Evolutionary conservation across 2,888 invertebrate species (phyloP).

Genomic region (Neuroscelio doddi): DNA sequence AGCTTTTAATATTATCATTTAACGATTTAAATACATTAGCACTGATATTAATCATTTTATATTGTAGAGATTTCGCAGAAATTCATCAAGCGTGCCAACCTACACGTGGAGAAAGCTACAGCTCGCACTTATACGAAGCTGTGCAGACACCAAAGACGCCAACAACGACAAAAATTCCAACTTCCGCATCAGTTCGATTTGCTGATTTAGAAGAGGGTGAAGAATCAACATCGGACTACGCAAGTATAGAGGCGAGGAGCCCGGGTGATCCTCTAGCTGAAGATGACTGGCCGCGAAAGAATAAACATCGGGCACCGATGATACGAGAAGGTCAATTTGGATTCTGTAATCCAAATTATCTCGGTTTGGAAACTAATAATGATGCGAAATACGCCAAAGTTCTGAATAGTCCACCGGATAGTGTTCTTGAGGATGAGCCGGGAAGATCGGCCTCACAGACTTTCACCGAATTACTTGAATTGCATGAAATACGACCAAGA

Average conservation of each 20-base stretch:
- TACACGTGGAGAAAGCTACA: conserved; percentile 74
- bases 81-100: conserved; percentile 75
- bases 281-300: conserved; percentile 60
- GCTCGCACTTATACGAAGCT: conserved; percentile 76
- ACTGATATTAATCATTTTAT: too few species aligned
- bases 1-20: too few species aligned
- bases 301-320: conserved; percentile 52
- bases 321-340: conserved; percentile 75
- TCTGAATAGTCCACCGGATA: conserved; percentile 78
- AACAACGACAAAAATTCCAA: conserved; percentile 71
- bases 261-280: conserved; percentile 69
- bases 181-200: conserved; percentile 77
- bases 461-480: conserved; percentile 66
- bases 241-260: conserved; percentile 79
- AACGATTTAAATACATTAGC: too few species aligned
- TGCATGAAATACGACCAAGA: conserved; percentile 66
- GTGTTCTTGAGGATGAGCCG: conserved; percentile 75
- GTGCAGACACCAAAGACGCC: conserved; percentile 70
- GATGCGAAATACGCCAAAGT: conserved; percentile 71
- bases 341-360: conserved; percentile 85
- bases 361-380: conserved; percentile 76
- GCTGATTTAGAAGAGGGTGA: conserved; percentile 74
- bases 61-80: conserved; percentile 70
- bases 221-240: conserved; percentile 84
- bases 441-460: conserved; percentile 68